Evolutionary conservation across 2,797 vertebrate genomes (phyloP).

Genomic region (Tadarida brasiliensis): DNA sequence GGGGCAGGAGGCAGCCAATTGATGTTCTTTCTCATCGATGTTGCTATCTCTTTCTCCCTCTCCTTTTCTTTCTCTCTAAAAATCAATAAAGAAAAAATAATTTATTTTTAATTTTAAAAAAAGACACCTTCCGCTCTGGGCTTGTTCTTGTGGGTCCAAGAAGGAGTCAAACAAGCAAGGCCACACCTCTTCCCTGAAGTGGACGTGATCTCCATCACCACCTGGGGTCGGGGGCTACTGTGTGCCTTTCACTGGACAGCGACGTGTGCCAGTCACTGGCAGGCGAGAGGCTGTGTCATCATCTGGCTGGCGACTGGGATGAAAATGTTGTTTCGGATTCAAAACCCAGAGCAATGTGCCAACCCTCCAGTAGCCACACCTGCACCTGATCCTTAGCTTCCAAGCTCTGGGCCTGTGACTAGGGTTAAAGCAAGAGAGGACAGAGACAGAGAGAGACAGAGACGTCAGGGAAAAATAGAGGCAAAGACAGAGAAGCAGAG

Average conservation of each 20-base stretch:
- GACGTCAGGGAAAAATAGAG: too few relatives aligned
- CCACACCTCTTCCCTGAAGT: accelerated
- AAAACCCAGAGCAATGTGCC: neutral
- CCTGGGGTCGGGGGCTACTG: neutral
- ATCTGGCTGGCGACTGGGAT: slow-evolving; percentile 20
- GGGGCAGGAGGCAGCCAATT: too few relatives aligned
- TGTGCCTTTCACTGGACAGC: neutral
- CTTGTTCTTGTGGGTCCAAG: neutral
- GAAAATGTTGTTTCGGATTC: neutral
- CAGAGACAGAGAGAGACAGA: neutral
- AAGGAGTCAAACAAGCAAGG: neutral
- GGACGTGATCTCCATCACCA: neutral
- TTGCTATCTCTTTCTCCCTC: too few relatives aligned
- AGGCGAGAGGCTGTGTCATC: neutral
- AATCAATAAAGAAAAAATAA: too few relatives aligned
- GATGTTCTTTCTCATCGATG: too few relatives aligned
- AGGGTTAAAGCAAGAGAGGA: neutral
- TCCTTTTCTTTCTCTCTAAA: too few relatives aligned
- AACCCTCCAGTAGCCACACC: neutral
- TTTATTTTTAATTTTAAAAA: too few relatives aligned
- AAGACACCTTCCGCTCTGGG: too few relatives aligned
- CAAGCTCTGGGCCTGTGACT: neutral
- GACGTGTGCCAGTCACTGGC: neutral
- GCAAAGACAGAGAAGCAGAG: too few relatives aligned
- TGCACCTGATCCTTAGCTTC: neutral